Percentiles rank a stretch among this genome's conserved stretches.
Conservation (phyloP, 2,888 invertebrate genomes). For the Patella caerulea region DNA sequence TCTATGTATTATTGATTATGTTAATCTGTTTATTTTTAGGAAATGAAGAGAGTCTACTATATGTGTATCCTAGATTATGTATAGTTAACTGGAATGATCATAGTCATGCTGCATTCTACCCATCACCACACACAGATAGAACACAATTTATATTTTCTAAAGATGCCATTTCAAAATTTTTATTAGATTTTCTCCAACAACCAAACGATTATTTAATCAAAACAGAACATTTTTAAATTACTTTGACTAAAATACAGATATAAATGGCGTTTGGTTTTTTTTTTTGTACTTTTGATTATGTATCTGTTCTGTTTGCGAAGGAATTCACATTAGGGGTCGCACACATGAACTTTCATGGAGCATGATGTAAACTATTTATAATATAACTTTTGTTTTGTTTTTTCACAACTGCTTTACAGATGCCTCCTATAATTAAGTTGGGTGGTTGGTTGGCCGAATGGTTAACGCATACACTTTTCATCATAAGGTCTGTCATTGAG, state of each 20-base stretch:
- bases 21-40: conserved; percentile 32
- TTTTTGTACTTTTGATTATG: too few relatives aligned
- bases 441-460: too few relatives aligned
- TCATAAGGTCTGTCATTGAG: too few relatives aligned
- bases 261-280: too few relatives aligned
- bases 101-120: conserved; percentile 61
- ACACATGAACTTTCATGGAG: too few relatives aligned
- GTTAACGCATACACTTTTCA: too few relatives aligned
- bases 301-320: too few relatives aligned
- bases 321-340: too few relatives aligned
- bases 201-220: conserved; percentile 42
- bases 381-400: too few relatives aligned
- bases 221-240: conserved; percentile 57
- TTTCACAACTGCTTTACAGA: too few relatives aligned
- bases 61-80: conserved; percentile 57
- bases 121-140: conserved; percentile 30
- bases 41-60: conserved; percentile 43
- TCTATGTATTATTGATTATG: background rate
- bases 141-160: conserved; percentile 32
- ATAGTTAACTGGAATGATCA: conserved; percentile 57
- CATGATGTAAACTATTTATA: too few relatives aligned
- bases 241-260: background rate
- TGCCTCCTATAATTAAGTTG: too few relatives aligned
- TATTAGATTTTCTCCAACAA: conserved; percentile 40
- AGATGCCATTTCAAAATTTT: conserved; percentile 44